Evolutionary conservation across 1,140 invertebrate species (phyloP).

Genomic region (Phymastichus coffea): DNA sequence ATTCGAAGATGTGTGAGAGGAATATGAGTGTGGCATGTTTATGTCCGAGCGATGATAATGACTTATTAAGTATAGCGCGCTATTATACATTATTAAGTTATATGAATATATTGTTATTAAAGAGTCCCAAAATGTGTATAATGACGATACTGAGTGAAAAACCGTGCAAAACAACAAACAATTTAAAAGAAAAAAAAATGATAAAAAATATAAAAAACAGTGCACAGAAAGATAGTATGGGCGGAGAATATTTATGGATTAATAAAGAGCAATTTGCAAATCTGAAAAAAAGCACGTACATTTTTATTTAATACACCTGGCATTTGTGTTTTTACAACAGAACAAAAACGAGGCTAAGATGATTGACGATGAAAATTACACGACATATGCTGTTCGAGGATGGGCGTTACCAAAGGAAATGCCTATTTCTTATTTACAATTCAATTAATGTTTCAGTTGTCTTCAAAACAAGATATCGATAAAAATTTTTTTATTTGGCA

Average conservation of each 20-base stretch:
- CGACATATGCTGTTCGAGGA: no score
- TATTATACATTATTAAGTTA: slow-evolving; percentile 20
- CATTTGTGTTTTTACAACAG: no score
- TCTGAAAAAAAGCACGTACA: background rate
- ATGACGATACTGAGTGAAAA: no score
- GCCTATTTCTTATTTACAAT: no score
- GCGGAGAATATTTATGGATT: slow-evolving; percentile 21
- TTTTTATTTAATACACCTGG: background rate
- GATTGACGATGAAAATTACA: no score
- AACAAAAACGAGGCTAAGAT: no score
- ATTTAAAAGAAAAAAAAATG: slow-evolving; percentile 13
- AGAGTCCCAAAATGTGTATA: slow-evolving; percentile 3
- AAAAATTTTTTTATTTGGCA: no score
- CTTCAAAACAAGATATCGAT: no score
- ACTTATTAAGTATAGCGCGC: slow-evolving; percentile 16
- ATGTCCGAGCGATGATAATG: slow-evolving; percentile 7
- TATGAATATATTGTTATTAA: slow-evolving; percentile 25
- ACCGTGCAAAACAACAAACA: no score
- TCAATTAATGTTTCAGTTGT: no score
- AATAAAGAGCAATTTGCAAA: slow-evolving; percentile 27
- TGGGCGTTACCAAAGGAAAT: no score
- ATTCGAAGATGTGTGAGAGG: background rate
- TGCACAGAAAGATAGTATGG: slow-evolving; percentile 14
- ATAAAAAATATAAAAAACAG: slow-evolving; percentile 9
- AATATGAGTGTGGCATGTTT: slow-evolving; percentile 3